These are phyloP conservation scores for Rattus rattus DNA, from an alignment of 2,113 vertebrate genomes.

Conservation along the genomic window DNA sequence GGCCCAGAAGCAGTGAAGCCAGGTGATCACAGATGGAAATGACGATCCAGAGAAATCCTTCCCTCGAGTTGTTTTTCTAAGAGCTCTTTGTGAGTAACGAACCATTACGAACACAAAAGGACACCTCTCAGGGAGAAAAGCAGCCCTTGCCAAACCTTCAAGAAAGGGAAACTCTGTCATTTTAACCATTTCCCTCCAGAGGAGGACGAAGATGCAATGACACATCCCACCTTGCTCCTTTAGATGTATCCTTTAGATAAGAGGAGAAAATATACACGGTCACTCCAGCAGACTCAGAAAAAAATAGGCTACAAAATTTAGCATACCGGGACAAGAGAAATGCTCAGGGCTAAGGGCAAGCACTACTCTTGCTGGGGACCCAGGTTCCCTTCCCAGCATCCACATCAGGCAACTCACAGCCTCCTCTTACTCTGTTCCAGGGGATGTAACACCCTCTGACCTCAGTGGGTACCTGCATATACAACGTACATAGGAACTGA, in stretches of 20 bases:
- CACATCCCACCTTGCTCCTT: not conserved
- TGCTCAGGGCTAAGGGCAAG: no score
- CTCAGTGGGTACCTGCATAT: not conserved
- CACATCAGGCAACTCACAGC: no score
- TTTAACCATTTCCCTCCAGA: not conserved
- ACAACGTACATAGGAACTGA: no score
- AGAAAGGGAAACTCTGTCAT: not conserved
- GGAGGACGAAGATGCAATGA: not conserved
- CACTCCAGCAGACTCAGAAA: constrained; percentile 17
- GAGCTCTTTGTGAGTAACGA: not conserved
- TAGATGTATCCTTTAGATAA: not conserved
- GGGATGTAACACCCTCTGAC: not conserved
- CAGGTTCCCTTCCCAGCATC: not conserved
- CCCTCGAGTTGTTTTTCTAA: not conserved
- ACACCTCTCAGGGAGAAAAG: not conserved
- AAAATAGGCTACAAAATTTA: not conserved
- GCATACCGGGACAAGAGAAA: not conserved
- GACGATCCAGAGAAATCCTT: not conserved
- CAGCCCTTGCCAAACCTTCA: not conserved
- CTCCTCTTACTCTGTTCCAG: not conserved
- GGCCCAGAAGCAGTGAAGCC: not conserved
- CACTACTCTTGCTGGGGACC: not conserved
- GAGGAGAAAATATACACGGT: not conserved
- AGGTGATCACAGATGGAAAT: not conserved
- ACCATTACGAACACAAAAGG: not conserved